Percentiles rank a stretch among this genome's conserved stretches.
Conservation (phyloP, 2,888 invertebrate species). For the Rhamphomyia laevipes region DNA sequence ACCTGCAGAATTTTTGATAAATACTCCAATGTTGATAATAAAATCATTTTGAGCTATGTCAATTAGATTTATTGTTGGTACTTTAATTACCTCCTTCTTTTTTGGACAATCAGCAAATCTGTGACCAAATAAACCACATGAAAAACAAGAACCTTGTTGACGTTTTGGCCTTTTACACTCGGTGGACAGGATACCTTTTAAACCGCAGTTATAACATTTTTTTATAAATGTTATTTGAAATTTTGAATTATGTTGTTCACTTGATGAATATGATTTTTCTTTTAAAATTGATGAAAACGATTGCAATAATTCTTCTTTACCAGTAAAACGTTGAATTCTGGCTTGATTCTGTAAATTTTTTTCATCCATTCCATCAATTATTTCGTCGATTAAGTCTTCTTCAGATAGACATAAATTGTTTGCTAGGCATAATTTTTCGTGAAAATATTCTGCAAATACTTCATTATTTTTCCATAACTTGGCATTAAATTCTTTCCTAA, state of each 20-base stretch:
- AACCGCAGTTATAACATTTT: too few relatives aligned
- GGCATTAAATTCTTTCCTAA: neutral
- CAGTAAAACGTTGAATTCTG: neutral
- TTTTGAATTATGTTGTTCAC: too few relatives aligned
- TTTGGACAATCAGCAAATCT: neutral
- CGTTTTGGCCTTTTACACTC: too few relatives aligned
- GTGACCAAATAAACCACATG: too few relatives aligned
- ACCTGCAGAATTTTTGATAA: neutral
- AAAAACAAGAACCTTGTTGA: too few relatives aligned
- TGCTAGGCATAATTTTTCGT: neutral
- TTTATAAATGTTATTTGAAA: too few relatives aligned
- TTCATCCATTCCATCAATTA: conserved; percentile 3
- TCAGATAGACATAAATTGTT: neutral
- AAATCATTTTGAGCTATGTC: neutral
- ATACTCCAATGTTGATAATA: neutral
- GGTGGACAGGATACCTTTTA: too few relatives aligned
- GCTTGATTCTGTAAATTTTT: conserved; percentile 1
- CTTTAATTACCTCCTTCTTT: neutral
- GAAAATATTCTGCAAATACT: conserved; percentile 1
- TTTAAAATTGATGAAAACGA: neutral
- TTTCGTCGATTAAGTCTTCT: conserved; percentile 3
- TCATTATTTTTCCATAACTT: neutral
- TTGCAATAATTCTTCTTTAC: neutral
- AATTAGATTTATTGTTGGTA: neutral
- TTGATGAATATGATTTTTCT: neutral